phyloP scores from a whole-genome alignment of 2,113 vertebrate species.

The Thomomys bottae region DNA sequence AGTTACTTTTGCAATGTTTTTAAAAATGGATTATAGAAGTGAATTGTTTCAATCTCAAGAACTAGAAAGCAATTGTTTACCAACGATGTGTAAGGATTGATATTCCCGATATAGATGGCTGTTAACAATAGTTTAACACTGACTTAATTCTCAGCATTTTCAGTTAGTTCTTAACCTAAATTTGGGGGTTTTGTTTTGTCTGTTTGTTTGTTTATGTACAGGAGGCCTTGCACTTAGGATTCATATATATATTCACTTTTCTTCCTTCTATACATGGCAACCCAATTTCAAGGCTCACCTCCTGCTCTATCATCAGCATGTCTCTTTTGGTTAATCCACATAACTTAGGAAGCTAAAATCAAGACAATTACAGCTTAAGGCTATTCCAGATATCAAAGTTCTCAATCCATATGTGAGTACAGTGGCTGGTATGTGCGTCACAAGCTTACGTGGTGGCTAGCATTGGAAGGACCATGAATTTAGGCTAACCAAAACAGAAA shows the following conservation, averaged over 20 bases:
- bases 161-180: not conserved
- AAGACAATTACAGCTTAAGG: too few relatives aligned
- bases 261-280: not conserved
- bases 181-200: too few relatives aligned
- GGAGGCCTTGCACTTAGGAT: not conserved
- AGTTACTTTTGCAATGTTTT: not conserved
- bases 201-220: too few relatives aligned
- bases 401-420: too few relatives aligned
- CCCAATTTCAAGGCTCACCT: not conserved
- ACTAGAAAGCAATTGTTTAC: not conserved
- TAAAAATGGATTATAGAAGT: not conserved
- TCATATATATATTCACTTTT: rapidly evolving
- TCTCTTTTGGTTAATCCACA: not conserved
- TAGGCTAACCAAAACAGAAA: too few relatives aligned
- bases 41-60: slow-evolving; percentile 14
- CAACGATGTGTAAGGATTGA: not conserved
- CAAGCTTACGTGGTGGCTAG: too few relatives aligned
- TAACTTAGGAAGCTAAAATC: too few relatives aligned
- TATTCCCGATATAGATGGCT: not conserved
- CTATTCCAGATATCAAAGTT: too few relatives aligned
- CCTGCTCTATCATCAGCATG: not conserved
- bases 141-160: not conserved
- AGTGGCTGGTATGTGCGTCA: too few relatives aligned
- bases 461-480: too few relatives aligned
- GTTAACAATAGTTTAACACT: not conserved